Percentiles rank a stretch among this genome's conserved stretches.
Evolutionary conservation across 2,113 vertebrate species (phyloP).

Genomic region (Chloropsis cyanopogon): DNA sequence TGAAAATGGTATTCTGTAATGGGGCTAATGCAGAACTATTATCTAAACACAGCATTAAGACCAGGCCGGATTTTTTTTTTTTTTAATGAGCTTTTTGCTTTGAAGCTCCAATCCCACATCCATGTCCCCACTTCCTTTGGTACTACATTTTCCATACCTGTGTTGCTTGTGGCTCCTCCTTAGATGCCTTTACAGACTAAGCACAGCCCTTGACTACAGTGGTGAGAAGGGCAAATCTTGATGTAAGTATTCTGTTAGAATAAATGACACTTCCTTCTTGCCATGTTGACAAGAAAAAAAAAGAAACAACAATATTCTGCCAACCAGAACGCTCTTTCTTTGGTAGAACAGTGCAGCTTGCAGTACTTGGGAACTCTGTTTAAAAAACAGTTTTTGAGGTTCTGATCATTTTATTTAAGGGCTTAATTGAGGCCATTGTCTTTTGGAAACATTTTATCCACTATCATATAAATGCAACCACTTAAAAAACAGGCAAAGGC

Average conservation of each 20-base stretch:
- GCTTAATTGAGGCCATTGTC: neutral
- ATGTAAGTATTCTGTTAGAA: neutral
- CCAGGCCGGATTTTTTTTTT: neutral
- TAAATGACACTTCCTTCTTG: neutral
- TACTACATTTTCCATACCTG: neutral
- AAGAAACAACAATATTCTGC: neutral
- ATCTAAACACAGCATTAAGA: neutral
- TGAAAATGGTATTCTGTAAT: neutral
- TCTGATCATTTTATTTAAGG: neutral
- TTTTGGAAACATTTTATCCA: neutral
- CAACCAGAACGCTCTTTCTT: neutral
- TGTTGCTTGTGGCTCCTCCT: neutral
- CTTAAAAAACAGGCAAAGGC: neutral
- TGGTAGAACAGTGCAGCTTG: neutral
- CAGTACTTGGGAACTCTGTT: neutral
- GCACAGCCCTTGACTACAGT: neutral
- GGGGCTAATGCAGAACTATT: neutral
- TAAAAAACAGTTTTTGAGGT: neutral
- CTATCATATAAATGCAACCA: neutral
- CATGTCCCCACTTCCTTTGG: neutral
- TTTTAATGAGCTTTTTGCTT: neutral
- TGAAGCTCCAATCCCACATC: neutral
- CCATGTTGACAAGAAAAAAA: neutral
- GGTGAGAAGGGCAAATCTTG: neutral
- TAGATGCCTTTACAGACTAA: neutral